Percentiles rank a stretch among this genome's conserved stretches.
Evolutionary conservation across 2,113 vertebrate species (phyloP).

Genomic region (Fukomys damarensis): DNA sequence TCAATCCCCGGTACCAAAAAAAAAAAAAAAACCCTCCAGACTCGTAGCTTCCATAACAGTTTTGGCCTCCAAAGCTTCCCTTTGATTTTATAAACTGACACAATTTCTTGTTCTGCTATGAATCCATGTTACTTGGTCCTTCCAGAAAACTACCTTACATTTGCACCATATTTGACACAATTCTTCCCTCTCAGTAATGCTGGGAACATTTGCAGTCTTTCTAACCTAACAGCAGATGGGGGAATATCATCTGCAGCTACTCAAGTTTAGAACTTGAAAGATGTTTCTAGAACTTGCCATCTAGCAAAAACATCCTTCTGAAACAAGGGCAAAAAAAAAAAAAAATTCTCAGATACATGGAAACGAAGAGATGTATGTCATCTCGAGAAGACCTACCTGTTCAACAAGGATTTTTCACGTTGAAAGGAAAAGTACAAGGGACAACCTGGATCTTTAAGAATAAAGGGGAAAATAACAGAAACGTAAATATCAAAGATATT

Average conservation of each 20-base stretch:
- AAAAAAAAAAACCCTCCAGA: too few relatives aligned
- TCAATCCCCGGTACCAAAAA: too few relatives aligned
- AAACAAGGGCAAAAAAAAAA: neutral
- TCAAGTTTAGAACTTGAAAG: too few relatives aligned
- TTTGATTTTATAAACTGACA: neutral
- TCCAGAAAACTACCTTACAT: neutral
- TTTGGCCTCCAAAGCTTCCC: neutral
- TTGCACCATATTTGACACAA: neutral
- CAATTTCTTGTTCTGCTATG: neutral
- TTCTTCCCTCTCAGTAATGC: neutral
- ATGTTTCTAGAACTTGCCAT: neutral
- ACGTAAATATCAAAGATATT: neutral
- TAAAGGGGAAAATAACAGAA: neutral
- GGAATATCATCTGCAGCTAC: neutral
- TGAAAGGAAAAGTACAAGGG: neutral
- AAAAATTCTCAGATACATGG: neutral
- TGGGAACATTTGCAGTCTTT: slow-evolving; percentile 71
- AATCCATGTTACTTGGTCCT: neutral
- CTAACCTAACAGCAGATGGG: neutral
- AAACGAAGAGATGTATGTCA: neutral
- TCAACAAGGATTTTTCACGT: neutral
- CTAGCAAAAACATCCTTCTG: neutral
- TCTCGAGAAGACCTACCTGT: neutral
- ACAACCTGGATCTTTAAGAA: neutral
- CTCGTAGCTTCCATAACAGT: neutral